phyloP scores from a whole-genome alignment of 2,797 vertebrate genomes.

The Linurgus olivaceus region DNA sequence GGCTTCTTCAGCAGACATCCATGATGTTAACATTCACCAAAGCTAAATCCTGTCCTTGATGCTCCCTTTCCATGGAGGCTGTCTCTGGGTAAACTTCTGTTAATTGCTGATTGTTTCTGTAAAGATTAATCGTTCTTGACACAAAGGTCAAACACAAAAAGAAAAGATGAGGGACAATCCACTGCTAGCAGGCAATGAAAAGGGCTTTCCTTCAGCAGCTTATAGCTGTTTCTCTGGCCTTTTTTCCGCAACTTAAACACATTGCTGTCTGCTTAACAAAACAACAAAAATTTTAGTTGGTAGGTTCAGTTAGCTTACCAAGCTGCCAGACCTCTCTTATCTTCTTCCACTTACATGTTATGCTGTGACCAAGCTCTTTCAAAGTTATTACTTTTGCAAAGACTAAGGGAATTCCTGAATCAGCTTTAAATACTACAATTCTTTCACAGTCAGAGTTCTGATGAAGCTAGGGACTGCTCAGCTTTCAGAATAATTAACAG shows the following conservation, averaged over 20 bases:
- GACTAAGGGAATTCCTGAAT: neutral
- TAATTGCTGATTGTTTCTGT: neutral
- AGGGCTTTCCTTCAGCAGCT: neutral
- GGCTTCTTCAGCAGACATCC: neutral
- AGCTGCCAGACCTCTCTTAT: neutral
- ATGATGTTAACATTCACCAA: neutral
- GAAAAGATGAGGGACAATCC: neutral
- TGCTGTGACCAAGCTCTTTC: neutral
- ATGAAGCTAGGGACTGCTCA: neutral
- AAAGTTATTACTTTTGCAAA: neutral
- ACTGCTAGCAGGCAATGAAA: neutral
- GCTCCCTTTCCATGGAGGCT: neutral
- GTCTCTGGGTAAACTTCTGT: neutral
- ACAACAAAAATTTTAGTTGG: neutral
- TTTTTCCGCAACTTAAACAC: neutral
- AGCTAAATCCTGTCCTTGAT: neutral
- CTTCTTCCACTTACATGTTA: neutral
- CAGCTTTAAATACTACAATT: neutral
- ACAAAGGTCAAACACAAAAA: neutral
- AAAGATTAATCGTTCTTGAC: neutral
- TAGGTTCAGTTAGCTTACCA: neutral
- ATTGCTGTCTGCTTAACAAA: neutral
- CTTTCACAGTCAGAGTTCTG: neutral
- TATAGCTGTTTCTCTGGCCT: neutral
- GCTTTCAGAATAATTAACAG: neutral